Evolutionary conservation across 2,113 vertebrate species (phyloP).

Genomic region (Elanoides forficatus): DNA sequence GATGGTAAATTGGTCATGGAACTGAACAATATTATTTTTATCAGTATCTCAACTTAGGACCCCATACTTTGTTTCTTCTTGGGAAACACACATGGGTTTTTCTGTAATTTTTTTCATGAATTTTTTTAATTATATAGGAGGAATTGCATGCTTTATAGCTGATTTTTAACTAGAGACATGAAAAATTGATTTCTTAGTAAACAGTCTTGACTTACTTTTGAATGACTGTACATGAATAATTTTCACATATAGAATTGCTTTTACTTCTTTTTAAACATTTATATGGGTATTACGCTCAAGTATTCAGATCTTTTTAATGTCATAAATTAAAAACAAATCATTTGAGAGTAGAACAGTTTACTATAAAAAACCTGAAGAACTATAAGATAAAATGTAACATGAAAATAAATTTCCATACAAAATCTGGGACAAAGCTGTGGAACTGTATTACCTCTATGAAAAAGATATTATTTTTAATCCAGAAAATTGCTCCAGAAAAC

Average conservation of each 20-base stretch:
- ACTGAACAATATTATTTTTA: not conserved
- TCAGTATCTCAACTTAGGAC: not conserved
- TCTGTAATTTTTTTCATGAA: not conserved
- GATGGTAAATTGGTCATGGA: not conserved
- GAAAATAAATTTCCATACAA: conserved; percentile 30
- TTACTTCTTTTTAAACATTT: not conserved
- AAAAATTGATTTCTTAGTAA: not conserved
- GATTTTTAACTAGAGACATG: not conserved
- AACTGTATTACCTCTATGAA: not conserved
- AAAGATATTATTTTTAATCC: conserved; percentile 44
- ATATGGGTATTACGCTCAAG: not conserved
- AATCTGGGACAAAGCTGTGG: conserved; percentile 18
- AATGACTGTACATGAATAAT: not conserved
- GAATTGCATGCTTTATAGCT: not conserved
- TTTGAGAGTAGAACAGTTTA: not conserved
- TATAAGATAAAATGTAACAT: not conserved
- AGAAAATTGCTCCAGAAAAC: conserved; percentile 50
- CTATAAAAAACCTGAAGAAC: not conserved
- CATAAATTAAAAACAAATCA: not conserved
- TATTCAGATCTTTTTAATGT: not conserved
- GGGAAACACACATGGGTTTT: not conserved
- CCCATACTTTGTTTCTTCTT: not conserved
- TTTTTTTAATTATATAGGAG: not conserved
- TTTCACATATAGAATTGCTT: not conserved
- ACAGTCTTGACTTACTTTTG: not conserved